phyloP scores from a whole-genome alignment of 2,888 invertebrate genomes.

The Argynnis bischoffii region DNA sequence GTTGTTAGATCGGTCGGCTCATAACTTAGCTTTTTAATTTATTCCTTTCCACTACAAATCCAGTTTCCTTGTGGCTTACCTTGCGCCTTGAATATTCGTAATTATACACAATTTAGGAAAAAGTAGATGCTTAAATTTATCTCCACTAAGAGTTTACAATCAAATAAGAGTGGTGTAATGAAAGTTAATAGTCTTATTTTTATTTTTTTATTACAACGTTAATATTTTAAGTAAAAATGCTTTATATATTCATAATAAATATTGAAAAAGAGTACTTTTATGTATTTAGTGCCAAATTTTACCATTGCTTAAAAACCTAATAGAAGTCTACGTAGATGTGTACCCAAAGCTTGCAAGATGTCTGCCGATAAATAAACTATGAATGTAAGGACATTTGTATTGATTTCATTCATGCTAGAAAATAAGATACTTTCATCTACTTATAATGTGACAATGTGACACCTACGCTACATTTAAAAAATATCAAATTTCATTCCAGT shows the following conservation, averaged over 20 bases:
- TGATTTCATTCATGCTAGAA: background rate
- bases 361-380: no score
- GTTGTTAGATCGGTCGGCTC: constrained; percentile 80
- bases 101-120: constrained; percentile 59
- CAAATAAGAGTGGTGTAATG: constrained; percentile 31
- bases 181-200: constrained; percentile 24
- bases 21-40: constrained; percentile 81
- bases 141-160: constrained; percentile 44
- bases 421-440: constrained; percentile 1
- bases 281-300: background rate
- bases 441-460: constrained; percentile 57
- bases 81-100: constrained; percentile 61
- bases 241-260: background rate
- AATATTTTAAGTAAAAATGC: background rate
- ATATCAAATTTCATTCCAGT: constrained; percentile 76
- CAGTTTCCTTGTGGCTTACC: constrained; percentile 64
- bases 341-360: no score
- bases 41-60: constrained; percentile 69
- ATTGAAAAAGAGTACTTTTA: no score
- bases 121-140: constrained; percentile 50
- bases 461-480: constrained; percentile 59
- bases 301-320: constrained; percentile 6
- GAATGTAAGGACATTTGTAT: background rate
- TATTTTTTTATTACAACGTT: no score
- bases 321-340: constrained; percentile 11